Evolutionary conservation across 2,888 invertebrate genomes (phyloP), one percentile per base, ranked within the genome.

Genomic region (Caenorhabditis sp.): DNA sequence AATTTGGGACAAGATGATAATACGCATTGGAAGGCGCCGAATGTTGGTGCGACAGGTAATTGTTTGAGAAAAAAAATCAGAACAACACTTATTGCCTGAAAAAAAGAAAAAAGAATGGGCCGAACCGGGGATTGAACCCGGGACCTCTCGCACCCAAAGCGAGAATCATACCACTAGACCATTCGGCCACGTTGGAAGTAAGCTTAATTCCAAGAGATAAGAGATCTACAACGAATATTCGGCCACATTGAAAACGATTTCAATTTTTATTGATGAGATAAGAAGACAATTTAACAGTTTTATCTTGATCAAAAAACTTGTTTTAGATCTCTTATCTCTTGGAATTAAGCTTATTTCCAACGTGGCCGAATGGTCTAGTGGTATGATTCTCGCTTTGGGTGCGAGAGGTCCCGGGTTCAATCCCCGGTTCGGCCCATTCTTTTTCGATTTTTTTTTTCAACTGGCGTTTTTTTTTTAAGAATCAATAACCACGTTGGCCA

Each of bases 81-180:
- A n/a, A n/a, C n/a, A n/a, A n/a, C n/a, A n/a, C n/a, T n/a, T n/a
- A n/a, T n/a, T n/a, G n/a, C n/a, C n/a, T n/a, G n/a, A n/a, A n/a
- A 31, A 31, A 31, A 31, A 4, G 4, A 31, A 31, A 31, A 31
- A 31, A 4, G 10, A 61, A 63, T 69, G 69, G 69, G 69, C 69
- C 62, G 69, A 70, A 65, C 72, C 72, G 72, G 75, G 81, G 76
- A 75, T 81, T 76, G 82, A 82, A 76, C 82, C 83, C 84, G 86
- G 86, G 84, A 85, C 86, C 86, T 84, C 84, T 86, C 86, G 86
- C 84, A 84, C 84, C 84, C 84, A 77, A 84, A 84, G 84, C 84
- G 86, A 86, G 84, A 86, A 84, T 84, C 85, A 84, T 84, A 84
- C 84, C 84, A 83, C 84, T 84, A 84, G 84, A 84, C 84, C 84